phyloP scores from a whole-genome alignment of 1,140 invertebrate genomes.

The Zophobas atratus region DNA sequence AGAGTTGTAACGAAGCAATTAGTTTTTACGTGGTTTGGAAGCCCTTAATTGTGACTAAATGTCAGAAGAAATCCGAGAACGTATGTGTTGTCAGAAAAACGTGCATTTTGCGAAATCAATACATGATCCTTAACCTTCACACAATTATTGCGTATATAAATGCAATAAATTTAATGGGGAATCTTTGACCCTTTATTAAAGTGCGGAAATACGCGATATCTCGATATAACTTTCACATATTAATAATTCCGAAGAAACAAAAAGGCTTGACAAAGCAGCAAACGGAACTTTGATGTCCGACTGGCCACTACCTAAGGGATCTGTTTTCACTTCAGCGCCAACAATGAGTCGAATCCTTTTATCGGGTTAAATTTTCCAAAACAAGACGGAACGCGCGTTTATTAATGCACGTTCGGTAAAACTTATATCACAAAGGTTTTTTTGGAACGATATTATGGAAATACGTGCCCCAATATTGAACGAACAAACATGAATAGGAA shows the following conservation, averaged over 20 bases:
- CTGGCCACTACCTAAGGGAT: conserved; percentile 26
- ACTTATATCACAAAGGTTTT: too few species aligned
- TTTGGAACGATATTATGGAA: too few species aligned
- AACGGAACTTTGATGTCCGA: conserved; percentile 47
- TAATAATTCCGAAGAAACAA: conserved; percentile 44
- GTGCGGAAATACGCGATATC: not conserved
- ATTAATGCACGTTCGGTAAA: too few species aligned
- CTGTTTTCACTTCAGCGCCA: conserved; percentile 34
- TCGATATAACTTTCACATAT: conserved; percentile 31
- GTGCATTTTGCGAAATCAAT: not conserved
- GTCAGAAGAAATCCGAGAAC: too few species aligned
- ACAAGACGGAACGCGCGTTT: not conserved
- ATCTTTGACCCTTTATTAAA: conserved; percentile 20
- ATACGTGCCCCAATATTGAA: too few species aligned
- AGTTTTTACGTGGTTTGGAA: too few species aligned
- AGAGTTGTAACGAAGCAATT: too few species aligned
- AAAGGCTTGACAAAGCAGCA: conserved; percentile 45
- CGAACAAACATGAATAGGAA: too few species aligned
- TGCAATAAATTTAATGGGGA: not conserved
- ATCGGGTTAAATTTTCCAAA: conserved; percentile 18
- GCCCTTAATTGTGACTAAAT: too few species aligned
- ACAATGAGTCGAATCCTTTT: conserved; percentile 38
- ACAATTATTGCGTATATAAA: conserved; percentile 15
- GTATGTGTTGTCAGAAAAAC: too few species aligned
- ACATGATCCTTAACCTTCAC: conserved; percentile 11